Evolutionary conservation across 2,888 invertebrate genomes (phyloP).

Genomic region (Dastarcus helophoroides): DNA sequence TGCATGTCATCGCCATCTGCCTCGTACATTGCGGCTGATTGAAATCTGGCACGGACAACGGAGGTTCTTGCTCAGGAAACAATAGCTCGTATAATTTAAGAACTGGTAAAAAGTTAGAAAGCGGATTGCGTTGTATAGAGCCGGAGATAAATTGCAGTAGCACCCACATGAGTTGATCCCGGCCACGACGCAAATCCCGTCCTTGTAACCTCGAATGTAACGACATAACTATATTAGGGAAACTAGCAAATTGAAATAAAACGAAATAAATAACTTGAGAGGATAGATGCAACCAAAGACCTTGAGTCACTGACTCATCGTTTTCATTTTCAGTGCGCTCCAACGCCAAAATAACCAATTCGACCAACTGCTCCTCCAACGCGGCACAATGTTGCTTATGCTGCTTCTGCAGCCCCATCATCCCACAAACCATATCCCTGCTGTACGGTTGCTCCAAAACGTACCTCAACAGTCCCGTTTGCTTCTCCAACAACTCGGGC

Average conservation of each 20-base stretch:
- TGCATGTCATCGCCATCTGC: constrained; percentile 89
- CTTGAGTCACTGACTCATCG: constrained; percentile 54
- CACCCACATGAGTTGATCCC: constrained; percentile 99
- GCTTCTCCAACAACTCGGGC: constrained; percentile 76
- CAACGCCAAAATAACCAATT: constrained; percentile 83
- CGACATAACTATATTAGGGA: constrained; percentile 83
- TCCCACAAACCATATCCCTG: constrained; percentile 89
- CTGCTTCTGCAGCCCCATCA: constrained; percentile 89
- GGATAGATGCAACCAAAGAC: constrained; percentile 87
- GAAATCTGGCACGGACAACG: constrained; percentile 80
- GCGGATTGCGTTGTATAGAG: constrained; percentile 87
- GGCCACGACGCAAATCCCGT: constrained; percentile 71
- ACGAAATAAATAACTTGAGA: constrained; percentile 93
- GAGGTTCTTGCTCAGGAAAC: constrained; percentile 86
- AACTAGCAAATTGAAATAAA: constrained; percentile 85
- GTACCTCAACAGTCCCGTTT: constrained; percentile 76
- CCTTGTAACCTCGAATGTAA: constrained; percentile 56
- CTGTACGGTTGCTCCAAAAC: constrained; percentile 93
- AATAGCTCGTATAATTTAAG: constrained; percentile 83
- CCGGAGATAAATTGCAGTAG: constrained; percentile 94
- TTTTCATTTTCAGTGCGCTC: constrained; percentile 69
- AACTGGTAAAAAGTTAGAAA: constrained; percentile 80
- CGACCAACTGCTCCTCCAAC: constrained; percentile 85
- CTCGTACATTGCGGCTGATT: constrained; percentile 76
- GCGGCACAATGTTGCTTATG: constrained; percentile 60